Evolutionary conservation across 2,888 invertebrate species (phyloP), one percentile per base, ranked within the genome.

Genomic region (Melanchra persicariae): DNA sequence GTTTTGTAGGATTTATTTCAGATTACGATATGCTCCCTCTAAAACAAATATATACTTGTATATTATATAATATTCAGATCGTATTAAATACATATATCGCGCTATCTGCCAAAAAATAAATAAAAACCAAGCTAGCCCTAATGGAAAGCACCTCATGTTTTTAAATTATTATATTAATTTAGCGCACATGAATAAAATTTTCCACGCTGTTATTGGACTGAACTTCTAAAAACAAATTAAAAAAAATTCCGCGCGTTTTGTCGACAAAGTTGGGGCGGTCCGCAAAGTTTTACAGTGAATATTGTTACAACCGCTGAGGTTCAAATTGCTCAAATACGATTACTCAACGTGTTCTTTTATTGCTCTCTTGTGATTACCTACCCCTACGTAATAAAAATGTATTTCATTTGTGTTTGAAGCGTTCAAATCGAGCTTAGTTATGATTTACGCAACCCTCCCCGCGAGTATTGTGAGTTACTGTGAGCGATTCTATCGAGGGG

Each of bases 301-400:
- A 77, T 83, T 81, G 74, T 83, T 72, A 85, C 75, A 70, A 71
- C 64, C 69, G 64, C 73, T 60, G 84, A 76, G 83, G 77, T 83
- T 81, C 72, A 83, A 84, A 85, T 83, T 85, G 79, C 76, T 83
- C 62, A 74, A 77, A 85, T 85, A 73, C 67, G 77, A 84, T 81
- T 83, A 81, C 79, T 68, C 70, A 71, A 81, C 74, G 77, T 70
- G 66, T 67, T 74, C 70, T 79, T 81, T 81, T 73, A 81, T 81
- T 71, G 74, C 72, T 82, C 77, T 70, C 72, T 60, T 72, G 74
- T 67, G 73, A 74, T 74, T 72, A 63, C 70, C 57, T 37, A 51
- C 76, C 76, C 61, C 43, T 51, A 70, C 49, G 77, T 75, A 70
- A 78, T 78, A 80, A 76, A 80, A 80, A 76, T 80, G 81, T 70